Base-by-base conservation (phyloP, 2,888 invertebrate species). In the Xanthia icteritia region DNA sequence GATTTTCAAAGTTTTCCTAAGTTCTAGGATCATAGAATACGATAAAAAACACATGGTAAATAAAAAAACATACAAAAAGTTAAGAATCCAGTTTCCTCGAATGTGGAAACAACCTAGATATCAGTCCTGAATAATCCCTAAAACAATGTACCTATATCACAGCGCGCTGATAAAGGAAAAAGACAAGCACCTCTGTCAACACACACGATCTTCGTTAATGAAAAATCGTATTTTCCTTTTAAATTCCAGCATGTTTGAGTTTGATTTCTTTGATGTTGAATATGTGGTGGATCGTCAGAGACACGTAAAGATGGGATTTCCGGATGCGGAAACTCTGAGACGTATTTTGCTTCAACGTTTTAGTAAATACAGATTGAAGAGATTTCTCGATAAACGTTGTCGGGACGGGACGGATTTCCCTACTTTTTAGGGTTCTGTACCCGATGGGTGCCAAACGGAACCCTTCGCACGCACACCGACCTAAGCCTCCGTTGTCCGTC, bases 201-300 rank as follows among this genome's bases (percentile, higher is more conserved):
- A 63, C 9, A 36, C 23, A 45, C 54, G 20, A 23, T 54, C 51
- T 79, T 79, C 81, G 64, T 45, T 81, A 68, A n/a, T 64, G 81
- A 79, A 67, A 66, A 45, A 54, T 54, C 17, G 23, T 15, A 56
- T 66, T 79, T 51, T 51, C 13, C 39, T 56, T 70, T 79, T 45
- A 65, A 65, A 72, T 56, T 48, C 54, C n/a, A 31, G 48, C 15
- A 31, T 36, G 36, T 63, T 51, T n/a, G 64, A 75, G 27, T 61
- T 60, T 75, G 60, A 58, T 77, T 63, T 61, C 61, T 82, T 81
- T 81, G 69, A 81, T 61, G 23, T 73, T 11, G 13, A 45, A 48
- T 61, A 39, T 60, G 48, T 31, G 31, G 15, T 51, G 31, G 39
- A n/a, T 48, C 39, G 54, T 65, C 20, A 39, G 31, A 42, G 60